Conservation (phyloP, 2,113 vertebrate genomes). For the Ptilonorhynchus violaceus region DNA sequence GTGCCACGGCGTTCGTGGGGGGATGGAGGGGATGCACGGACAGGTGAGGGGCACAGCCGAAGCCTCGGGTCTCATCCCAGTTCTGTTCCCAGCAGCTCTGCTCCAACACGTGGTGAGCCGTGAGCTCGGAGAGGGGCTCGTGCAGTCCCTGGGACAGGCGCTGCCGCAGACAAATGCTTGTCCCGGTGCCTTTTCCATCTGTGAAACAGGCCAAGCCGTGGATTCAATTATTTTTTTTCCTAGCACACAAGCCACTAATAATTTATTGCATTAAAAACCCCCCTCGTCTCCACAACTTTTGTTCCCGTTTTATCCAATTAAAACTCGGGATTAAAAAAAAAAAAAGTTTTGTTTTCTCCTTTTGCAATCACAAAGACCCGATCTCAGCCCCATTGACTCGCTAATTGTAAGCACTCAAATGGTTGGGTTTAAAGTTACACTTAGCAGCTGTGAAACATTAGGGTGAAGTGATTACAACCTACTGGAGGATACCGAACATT, state of each 20-base stretch:
- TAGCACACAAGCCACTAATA: not conserved
- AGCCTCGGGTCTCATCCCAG: fast-evolving
- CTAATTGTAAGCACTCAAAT: slow-evolving; percentile 54
- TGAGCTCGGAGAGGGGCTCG: fast-evolving
- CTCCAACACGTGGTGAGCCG: fast-evolving
- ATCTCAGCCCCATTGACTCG: slow-evolving; percentile 1
- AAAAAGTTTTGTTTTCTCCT: not conserved
- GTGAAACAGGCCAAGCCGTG: not conserved
- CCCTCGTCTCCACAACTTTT: not conserved
- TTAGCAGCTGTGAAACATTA: slow-evolving; percentile 65
- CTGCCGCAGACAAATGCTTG: not conserved
- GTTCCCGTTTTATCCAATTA: slow-evolving; percentile 5
- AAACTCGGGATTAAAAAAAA: not conserved
- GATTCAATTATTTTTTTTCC: slow-evolving; percentile 28
- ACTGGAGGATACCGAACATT: slow-evolving; percentile 66
- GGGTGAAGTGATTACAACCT: slow-evolving; percentile 69
- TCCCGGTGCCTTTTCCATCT: slow-evolving; percentile 33
- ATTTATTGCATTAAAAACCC: not conserved
- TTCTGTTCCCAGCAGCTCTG: not conserved
- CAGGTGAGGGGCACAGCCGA: not conserved
- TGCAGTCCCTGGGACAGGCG: not conserved
- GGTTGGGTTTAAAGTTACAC: slow-evolving; percentile 59
- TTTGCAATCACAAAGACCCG: not conserved
- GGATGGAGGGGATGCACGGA: not conserved
- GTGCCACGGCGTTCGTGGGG: not conserved